Base-by-base conservation (phyloP, 1,140 invertebrate genomes). In the Acromyrmex heyeri region DNA sequence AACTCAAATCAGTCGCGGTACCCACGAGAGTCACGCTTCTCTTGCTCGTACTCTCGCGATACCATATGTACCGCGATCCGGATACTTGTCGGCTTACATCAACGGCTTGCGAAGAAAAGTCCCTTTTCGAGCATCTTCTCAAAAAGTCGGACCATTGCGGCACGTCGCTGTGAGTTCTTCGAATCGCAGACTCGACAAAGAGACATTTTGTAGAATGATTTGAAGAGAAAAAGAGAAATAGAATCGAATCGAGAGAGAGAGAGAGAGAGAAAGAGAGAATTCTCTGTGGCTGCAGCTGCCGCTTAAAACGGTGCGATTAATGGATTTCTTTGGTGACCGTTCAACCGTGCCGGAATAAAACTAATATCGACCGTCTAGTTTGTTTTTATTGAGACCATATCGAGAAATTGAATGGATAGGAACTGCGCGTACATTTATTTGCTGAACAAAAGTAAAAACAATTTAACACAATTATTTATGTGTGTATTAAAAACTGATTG, bases 1-100 rank as follows among this genome's bases (percentile, higher is more conserved):
- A 93, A 91, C 91, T 92, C 88, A 87, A 88, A 88, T 91, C 92
- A 92, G 86, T 89, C 87, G 81, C 86, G 79, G 62, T 65, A 82
- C 62, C 77, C 24, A 86, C 38, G 61, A 69, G 64, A 55, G 48
- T 57, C 34, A 67, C 76, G 67, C 24, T 14, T 12, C 44, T 73
- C 64, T 77, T 44, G 12, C 62, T 44, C 38, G 16, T 50, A 75
- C 50, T 10, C 21, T 0, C 27, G 16, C 27, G 62, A 86, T 61
- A 30, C 64, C 62, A 59, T 18, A 57, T 55, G 72, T 65, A 69
- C 72, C 57, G 53, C n/a, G 50, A 76, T 48, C 81, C 12, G 7
- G 10, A 21, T 44, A 65, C 64, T 86, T 50, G 62, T 53, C 79
- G 38, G 24, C 24, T 73, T 34, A n/a, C 27, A 82, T 82, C 55